Percentiles rank a stretch among this genome's conserved stretches.
These are phyloP conservation scores for Catocala sponsa DNA, from an alignment of 2,888 invertebrate species.

Conservation along the genomic window DNA sequence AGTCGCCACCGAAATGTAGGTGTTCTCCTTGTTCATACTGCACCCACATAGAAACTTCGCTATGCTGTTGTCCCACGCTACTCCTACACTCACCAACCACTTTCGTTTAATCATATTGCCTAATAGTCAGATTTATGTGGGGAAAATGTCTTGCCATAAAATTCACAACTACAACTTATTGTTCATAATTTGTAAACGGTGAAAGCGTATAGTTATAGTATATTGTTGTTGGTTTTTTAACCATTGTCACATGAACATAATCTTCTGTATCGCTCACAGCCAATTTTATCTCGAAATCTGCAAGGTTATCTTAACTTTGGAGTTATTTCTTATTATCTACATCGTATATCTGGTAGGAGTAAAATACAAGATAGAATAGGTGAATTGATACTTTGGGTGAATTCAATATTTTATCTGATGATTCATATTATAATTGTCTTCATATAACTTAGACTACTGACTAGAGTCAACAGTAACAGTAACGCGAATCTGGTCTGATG, in stretches of 20 bases:
- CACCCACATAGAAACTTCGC: constrained; percentile 71
- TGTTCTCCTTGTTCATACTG: constrained; percentile 72
- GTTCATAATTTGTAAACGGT: constrained; percentile 16
- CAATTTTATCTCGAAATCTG: constrained; percentile 52
- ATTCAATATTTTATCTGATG: neutral
- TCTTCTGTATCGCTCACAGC: constrained; percentile 27
- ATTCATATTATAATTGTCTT: constrained; percentile 2
- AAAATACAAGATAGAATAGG: neutral
- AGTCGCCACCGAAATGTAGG: constrained; percentile 60
- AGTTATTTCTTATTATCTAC: constrained; percentile 29
- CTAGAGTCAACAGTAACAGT: too few species aligned
- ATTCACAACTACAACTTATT: constrained; percentile 36
- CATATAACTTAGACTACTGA: neutral
- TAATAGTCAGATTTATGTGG: constrained; percentile 68
- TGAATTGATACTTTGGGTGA: neutral
- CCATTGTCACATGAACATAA: constrained; percentile 11
- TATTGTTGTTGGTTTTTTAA: constrained; percentile 9
- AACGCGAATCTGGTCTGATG: too few species aligned
- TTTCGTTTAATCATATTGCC: constrained; percentile 78
- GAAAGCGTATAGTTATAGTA: constrained; percentile 24
- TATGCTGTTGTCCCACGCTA: constrained; percentile 73
- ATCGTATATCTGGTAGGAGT: neutral
- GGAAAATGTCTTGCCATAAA: constrained; percentile 56
- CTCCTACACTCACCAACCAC: constrained; percentile 75
- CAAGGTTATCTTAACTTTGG: constrained; percentile 55